These are phyloP conservation scores for silkworm (Bombyx mori) DNA, from an alignment of 1,140 invertebrate species.

Conservation along the genomic window ASM3026992v2 NC_085122.1:13524501-13525000, in stretches of 20 bases:
- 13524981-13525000: conserved; percentile 40
- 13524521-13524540: conserved; percentile 61
- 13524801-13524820: not conserved
- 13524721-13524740: no score
- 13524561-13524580: conserved; percentile 12
- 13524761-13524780: no score
- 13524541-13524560: conserved; percentile 16
- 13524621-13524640: conserved; percentile 6
- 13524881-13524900: conserved; percentile 66
- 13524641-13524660: conserved; percentile 51
- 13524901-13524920: conserved; percentile 14
- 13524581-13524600: conserved; percentile 12
- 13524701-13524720: no score
- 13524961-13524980: conserved; percentile 33
- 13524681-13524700: conserved; percentile 30
- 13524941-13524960: conserved; percentile 58
- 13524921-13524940: conserved; percentile 3
- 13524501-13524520: conserved; percentile 52
- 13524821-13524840: conserved; percentile 26
- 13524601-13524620: not conserved
- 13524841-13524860: conserved; percentile 33
- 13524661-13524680: conserved; percentile 51
- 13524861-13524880: conserved; percentile 59
- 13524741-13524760: no score
- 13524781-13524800: no score